Evolutionary conservation across 2,113 vertebrate species (phyloP).

Genomic region (Vulpes vulpes): DNA sequence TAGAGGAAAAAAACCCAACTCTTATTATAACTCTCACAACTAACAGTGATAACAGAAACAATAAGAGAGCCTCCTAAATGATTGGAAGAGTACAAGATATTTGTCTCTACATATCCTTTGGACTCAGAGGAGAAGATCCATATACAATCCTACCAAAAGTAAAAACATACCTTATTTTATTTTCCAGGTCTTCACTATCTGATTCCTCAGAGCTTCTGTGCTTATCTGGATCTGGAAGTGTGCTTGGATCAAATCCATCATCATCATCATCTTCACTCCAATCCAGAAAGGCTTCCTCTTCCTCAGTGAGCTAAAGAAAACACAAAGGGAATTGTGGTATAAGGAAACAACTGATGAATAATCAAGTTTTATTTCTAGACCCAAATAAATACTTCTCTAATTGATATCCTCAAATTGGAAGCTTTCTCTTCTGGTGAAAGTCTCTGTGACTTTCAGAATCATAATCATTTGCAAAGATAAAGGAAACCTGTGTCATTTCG

Average conservation of each 20-base stretch:
- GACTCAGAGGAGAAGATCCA: not conserved
- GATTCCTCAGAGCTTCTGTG: conserved; percentile 86
- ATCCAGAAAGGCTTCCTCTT: conserved; percentile 90
- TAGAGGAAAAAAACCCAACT: not conserved
- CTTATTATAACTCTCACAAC: not conserved
- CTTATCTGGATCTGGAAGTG: conserved; percentile 93
- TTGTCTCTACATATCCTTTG: not conserved
- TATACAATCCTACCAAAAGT: not conserved
- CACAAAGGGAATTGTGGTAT: not conserved
- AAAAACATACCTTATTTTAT: conserved; percentile 83
- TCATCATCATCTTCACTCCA: conserved; percentile 88
- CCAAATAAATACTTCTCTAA: not conserved
- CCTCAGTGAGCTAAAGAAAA: conserved; percentile 86
- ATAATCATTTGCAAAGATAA: conserved; percentile 22
- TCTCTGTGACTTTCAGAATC: conserved; percentile 22
- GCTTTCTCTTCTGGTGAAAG: not conserved
- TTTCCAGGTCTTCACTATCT: conserved; percentile 80
- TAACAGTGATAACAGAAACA: conserved; percentile 10
- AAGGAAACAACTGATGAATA: conserved; percentile 17
- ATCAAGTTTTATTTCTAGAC: conserved; percentile 23
- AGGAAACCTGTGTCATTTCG: not conserved
- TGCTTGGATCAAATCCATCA: conserved; percentile 91
- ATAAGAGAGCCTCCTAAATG: conserved; percentile 16
- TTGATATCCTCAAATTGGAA: conserved; percentile 43
- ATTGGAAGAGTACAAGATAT: not conserved